Base-by-base conservation (phyloP, 1,140 invertebrate genomes). In the Ctenoplectra terminalis region DNA sequence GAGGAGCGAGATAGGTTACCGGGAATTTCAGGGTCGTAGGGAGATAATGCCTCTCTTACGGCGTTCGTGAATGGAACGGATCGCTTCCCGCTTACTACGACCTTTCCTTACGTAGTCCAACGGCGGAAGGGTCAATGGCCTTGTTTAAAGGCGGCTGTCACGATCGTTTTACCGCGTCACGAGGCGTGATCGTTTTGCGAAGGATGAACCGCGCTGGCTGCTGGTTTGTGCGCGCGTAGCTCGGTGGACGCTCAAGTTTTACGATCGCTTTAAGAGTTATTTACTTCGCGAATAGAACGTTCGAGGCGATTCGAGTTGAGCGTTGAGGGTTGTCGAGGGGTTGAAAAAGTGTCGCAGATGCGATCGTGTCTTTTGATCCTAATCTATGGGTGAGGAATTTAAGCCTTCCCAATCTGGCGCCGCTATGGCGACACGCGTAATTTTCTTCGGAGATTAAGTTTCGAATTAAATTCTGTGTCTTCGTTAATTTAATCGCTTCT, bases 11-110 rank as follows among this genome's bases (percentile, higher is more conserved):
- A 61, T 82, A 83, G 72, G 78, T 63, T 50, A 75, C 34, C 71
- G 85, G 83, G 85, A 87, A 86, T 86, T 88, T 89, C 88, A 90
- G 84, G 86, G 83, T 90, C 85, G 83, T 82, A 82, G 77, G 79
- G 84, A 84, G 86, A 81, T 82, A 87, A 87, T 88, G 72, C 86
- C 80, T 87, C 81, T 83, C 78, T 79, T 71, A 71, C 64, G 37
- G 71, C 70, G 67, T 71, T 81, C 75, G 78, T 85, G 83, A 89
- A 90, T 83, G 85, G 72, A 87, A 82, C 79, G 81, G 82, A 89
- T 84, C 81, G 87, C 66, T 73, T 67, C 34, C 54, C 56, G 56
- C 40, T 29, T 73, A 81, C 67, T 83, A 64, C 77, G 58, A 83
- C 82, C 60, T 66, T 69, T 80, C 56, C 54, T 70, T 40, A 34